Evolutionary conservation across 2,888 invertebrate genomes (phyloP).

Genomic region (Mamestra brassicae): DNA sequence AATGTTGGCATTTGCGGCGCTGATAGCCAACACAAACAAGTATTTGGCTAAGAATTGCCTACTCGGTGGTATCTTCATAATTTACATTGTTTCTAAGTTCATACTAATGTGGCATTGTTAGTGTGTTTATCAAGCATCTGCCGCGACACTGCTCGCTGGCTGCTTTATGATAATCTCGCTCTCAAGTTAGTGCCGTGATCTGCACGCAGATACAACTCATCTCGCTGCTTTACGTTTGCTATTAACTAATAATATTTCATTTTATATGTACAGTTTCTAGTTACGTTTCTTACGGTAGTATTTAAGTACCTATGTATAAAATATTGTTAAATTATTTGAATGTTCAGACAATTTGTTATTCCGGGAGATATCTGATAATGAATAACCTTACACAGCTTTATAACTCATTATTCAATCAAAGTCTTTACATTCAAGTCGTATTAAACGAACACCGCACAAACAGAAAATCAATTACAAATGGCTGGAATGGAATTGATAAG

Average conservation of each 20-base stretch:
- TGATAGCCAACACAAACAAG: conserved; percentile 42
- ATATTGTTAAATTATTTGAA: background rate
- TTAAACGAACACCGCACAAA: background rate
- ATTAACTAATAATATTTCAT: conserved; percentile 67
- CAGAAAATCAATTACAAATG: background rate
- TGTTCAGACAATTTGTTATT: background rate
- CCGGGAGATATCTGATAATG: background rate
- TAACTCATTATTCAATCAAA: conserved; percentile 12
- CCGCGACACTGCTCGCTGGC: conserved; percentile 63
- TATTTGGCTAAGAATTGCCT: conserved; percentile 57
- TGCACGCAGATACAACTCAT: conserved; percentile 70
- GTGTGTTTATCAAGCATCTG: conserved; percentile 66
- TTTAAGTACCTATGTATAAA: conserved; percentile 24
- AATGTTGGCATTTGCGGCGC: conserved; percentile 46
- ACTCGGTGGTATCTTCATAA: conserved; percentile 62
- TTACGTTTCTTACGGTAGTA: conserved; percentile 31
- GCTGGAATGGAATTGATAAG: background rate
- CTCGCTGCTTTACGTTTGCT: conserved; percentile 67
- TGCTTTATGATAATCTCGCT: conserved; percentile 73
- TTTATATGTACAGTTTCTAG: conserved; percentile 46
- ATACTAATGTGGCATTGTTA: conserved; percentile 70
- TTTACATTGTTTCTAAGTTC: conserved; percentile 68
- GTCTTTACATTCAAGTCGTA: background rate
- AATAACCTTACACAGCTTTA: conserved; percentile 18
- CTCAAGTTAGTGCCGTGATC: conserved; percentile 67